These are phyloP conservation scores for Labeo rohita DNA, from an alignment of 2,113 vertebrate species.

Conservation along the genomic window DNA sequence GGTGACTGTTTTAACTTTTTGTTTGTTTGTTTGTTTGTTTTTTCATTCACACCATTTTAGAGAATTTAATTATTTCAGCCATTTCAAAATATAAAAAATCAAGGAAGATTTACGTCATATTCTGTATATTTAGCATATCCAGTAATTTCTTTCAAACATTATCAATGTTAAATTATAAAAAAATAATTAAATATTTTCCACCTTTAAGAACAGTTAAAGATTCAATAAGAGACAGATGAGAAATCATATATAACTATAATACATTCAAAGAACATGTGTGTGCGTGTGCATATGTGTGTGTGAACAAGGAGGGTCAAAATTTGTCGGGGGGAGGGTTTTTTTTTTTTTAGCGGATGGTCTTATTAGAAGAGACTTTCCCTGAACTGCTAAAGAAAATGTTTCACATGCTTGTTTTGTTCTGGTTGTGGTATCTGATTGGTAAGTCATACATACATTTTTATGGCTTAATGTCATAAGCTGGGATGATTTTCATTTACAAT, in stretches of 20 bases:
- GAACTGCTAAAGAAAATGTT: background rate
- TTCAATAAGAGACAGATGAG: no score
- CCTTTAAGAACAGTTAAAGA: background rate
- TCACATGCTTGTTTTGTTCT: background rate
- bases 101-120: background rate
- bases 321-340: no score
- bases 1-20: no score
- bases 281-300: background rate
- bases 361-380: background rate
- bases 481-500: background rate
- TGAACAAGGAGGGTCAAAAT: background rate
- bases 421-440: background rate
- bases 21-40: no score
- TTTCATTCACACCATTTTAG: no score
- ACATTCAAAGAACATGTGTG: background rate
- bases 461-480: background rate
- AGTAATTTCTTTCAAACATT: background rate
- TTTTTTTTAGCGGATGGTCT: background rate
- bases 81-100: background rate
- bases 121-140: background rate
- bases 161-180: background rate
- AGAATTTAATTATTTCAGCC: no score
- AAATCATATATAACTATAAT: background rate
- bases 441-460: background rate
- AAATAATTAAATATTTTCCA: background rate